Base-by-base conservation (phyloP, 2,888 invertebrate species). In the Thalpophila matura region DNA sequence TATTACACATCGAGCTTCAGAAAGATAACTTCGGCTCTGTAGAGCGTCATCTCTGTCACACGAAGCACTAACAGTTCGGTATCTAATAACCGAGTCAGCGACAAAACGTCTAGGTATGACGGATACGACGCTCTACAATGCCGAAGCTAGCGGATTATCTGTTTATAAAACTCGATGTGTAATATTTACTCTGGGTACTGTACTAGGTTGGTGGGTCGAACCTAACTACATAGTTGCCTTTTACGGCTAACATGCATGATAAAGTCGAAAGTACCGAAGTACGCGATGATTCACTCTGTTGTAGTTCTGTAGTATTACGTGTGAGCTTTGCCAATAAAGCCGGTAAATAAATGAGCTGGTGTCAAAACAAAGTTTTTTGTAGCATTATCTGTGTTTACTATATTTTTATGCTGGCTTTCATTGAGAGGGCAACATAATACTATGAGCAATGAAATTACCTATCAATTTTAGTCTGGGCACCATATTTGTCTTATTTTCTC, bases 341-440 rank as follows among this genome's bases (percentile, higher is more conserved):
- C 6, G 35, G 37, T 46, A 24, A 29, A 70, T 47, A 51, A 50
- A 74, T 47, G 16, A 3, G 9, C 14, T 14, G 18, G 3, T 67
- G 54, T 70, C 70, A 67, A 67, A 70, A 70, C 59, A 70, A 54
- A 20, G 38, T 54, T 51, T 37, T 59, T 51, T 53, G 12, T 53
- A 37, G 27, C 38, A 49, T 22, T 27, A n/a, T 29, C 18, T 22
- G n/a, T 70, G 59, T 70, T 74, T 74, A 70, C 74, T 35, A 53
- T 67, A 33, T 55, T 54, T 46, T 27, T n/a, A 16, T 31, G 22
- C n/a, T 54, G 33, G 24, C 35, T 47, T 73, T 49, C 57, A 73
- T 57, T 51, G 40, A 72, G 35, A 31, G 2, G 18, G 2, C 6
- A 33, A 14, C 1, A 26, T 16, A 12, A 10, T 33, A 12, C 58